Base-by-base conservation (phyloP, 2,888 invertebrate genomes). In the Drosophila acutilabella region DNA sequence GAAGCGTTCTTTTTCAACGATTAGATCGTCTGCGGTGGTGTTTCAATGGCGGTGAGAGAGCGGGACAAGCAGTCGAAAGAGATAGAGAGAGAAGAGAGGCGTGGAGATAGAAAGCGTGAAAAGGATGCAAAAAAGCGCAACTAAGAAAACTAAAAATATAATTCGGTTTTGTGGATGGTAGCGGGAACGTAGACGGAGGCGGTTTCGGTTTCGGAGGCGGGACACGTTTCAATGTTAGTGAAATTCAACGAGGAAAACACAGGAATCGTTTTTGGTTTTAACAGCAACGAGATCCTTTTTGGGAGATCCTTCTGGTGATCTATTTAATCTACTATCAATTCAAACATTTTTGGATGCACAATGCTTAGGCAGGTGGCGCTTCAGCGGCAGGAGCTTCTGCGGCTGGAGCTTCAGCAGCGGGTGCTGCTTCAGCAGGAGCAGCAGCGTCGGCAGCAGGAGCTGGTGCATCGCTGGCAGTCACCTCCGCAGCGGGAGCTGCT, bases 1-100 rank as follows among this genome's bases (percentile, higher is more conserved):
- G 95, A 95, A 98, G 93, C 95, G 96, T 94, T 98, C 98, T 94
- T 96, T 98, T 93, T 96, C 96, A 92, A 93, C 94, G 94, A 97
- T 96, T 93, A 96, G 94, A 92, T 97, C 96, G 95, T 97, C 97
- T 96, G 72, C 11, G 13, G 8, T 30, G 53, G 36, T 48, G 54
- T 52, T 47, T 44, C 26, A 40, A 72, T 72, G 74, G 58, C 71
- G 70, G 62, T 71, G 54, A 78, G 74, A 71, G 79, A 76, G 78
- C 80, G 68, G 73, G 67, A 45, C 40, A 74, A 61, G 81, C 87
- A 71, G 71, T 69, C 56, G 56, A 54, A 26, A 62, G 41, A 57
- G 44, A 59, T 16, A 13, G 42, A 65, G 50, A 70, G 64, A 67
- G 60, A 73, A 30, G 54, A 80, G 65, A 74, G 62, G 69, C 59